Base-by-base conservation (phyloP, 2,797 vertebrate genomes). In the Onychomys torridus region DNA sequence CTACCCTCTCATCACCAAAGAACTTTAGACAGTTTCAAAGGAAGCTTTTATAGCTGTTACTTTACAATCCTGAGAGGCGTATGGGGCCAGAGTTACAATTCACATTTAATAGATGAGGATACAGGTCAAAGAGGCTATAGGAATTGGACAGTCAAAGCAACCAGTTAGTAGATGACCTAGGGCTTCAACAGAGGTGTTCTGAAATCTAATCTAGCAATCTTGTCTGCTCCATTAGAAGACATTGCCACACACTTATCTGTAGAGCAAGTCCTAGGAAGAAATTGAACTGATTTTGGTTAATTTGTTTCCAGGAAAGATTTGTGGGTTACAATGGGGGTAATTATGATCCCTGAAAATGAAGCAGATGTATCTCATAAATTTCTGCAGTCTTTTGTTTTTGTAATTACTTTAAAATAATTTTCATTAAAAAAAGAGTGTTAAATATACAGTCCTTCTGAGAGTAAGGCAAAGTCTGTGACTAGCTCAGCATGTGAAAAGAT, bases 371-470 rank as follows among this genome's bases (percentile, higher is more conserved):
- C 82, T 95, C n/a, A 65, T 57, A 92, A 79, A 91, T 93, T 97
- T 97, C 95, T 95, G 82, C 63, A 91, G 92, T 78, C 77, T 96
- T 94, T 93, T 59, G 7, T 82, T 90, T 90, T 61, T 63, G 29
- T 55, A 75, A 40, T 59, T 88, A 14, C 89, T 92, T 63, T 73
- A 85, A 43, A 90, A 73, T 96, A 69, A 78, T 96, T 92, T 90
- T 55, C 91, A 37, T 93, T 93, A 91, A 95, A 94, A 93, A 52
- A 94, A 67, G 34, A 57, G 29, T 75, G 16, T 86, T 96, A 73
- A 69, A 95, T 4, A 94, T 6, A 77, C 2, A 84, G 37, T 40
- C 27, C 65, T 96, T 93, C 79, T 95, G 92, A 90, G 34, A 92
- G 78, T 69, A 73, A 75, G 90, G 13, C n/a, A 89, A 71, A 49